Base-by-base conservation (phyloP, 2,888 invertebrate species). In the Caenorhabditis sulstoni region DNA sequence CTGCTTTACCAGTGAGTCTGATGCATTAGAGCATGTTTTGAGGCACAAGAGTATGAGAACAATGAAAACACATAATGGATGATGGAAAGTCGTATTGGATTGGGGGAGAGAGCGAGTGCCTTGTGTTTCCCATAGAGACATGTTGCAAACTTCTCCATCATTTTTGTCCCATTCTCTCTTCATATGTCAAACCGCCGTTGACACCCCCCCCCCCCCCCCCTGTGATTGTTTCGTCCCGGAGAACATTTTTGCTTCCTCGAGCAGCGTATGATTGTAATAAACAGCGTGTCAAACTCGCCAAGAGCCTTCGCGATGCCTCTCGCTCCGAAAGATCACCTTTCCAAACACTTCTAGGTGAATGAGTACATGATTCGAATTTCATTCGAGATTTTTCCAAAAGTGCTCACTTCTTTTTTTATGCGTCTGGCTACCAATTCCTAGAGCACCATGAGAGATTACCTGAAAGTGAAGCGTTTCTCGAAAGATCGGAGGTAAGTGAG, bases 1-100 rank as follows among this genome's bases (percentile, higher is more conserved):
- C 49, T 64, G 64, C 64, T 73, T 44, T 55, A 73, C 29, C 57
- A 64, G 73, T 73, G 44, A 73, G 73, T 71, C 39, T 71, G 55
- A 68, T 59, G 45, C 64, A 73, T 73, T 73, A 73, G 73, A 73
- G 55, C 73, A 73, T 29, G 29, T 29, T 29, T 29, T 29, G 29
- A 55, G 53, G 44, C 20, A 16, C 22, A 23, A 44, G 45, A 47
- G n/a, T n/a, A n/a, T n/a, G 7, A 47, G 18, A 53, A 58, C 58
- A 52, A 22, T 35, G 18, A 55, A 39, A 62, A 61, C 37, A 35
- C 45, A 53, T 61, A 70, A 53, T 49, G 37, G 59, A 61, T 18
- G 62, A 47, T 29, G 29, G 7, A 29, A 29, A 29, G 29, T 29
- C n/a, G n/a, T n/a, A n/a, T n/a, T n/a, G n/a, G n/a, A n/a, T n/a